Percentiles rank a stretch among this genome's conserved stretches.
phyloP scores from a whole-genome alignment of 2,113 vertebrate species.

The Porphyrio hochstetteri region DNA sequence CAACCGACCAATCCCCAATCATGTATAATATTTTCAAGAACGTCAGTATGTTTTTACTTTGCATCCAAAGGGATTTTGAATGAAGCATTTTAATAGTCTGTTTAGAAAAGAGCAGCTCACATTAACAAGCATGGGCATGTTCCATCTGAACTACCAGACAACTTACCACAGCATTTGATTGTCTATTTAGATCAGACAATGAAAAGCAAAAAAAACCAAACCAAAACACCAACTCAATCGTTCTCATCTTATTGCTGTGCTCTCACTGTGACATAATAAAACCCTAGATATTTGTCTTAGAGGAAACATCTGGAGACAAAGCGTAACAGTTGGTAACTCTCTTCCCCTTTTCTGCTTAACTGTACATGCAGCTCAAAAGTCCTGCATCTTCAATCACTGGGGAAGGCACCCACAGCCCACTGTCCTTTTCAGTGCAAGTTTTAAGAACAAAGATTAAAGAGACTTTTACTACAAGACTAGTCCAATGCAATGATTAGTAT shows the following conservation, averaged over 20 bases:
- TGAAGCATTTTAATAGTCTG: background rate
- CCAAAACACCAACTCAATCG: background rate
- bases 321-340: background rate
- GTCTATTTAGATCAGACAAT: background rate
- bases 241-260: background rate
- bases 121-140: background rate
- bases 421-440: conserved; percentile 7
- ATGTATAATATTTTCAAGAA: background rate
- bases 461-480: background rate
- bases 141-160: background rate
- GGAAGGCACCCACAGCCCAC: background rate
- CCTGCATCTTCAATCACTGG: background rate
- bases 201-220: background rate
- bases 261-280: conserved; percentile 54
- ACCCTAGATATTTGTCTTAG: conserved; percentile 42
- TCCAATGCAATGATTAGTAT: background rate
- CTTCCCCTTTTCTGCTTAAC: conserved; percentile 50
- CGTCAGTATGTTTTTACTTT: background rate
- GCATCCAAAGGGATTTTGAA: background rate
- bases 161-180: background rate
- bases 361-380: background rate
- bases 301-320: conserved; percentile 71
- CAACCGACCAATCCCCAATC: background rate
- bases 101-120: background rate
- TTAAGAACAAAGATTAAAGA: background rate